Percentiles rank a stretch among this genome's conserved stretches.
These are phyloP conservation scores for Heliconius hewitsoni DNA, from an alignment of 1,140 invertebrate genomes.

Conservation along the genomic window DNA sequence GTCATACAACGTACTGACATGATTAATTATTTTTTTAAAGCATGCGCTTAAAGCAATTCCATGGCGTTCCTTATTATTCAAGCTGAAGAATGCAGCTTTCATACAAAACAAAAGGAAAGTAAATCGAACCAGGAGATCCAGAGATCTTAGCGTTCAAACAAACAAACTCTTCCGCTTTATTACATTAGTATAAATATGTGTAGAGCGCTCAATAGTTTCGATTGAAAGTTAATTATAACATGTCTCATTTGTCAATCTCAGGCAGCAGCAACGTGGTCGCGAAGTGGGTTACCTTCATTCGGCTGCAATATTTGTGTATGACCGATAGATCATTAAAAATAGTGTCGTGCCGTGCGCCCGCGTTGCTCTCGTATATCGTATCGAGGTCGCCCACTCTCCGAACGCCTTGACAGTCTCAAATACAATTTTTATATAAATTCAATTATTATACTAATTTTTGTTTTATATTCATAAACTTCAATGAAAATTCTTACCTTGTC, in stretches of 20 bases:
- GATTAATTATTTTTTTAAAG: no score
- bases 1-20: no score
- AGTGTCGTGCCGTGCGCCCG: slow-evolving; percentile 14
- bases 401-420: slow-evolving; percentile 15
- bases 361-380: not conserved
- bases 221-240: not conserved
- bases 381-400: slow-evolving; percentile 27
- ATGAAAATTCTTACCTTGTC: no score
- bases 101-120: no score
- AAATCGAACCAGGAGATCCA: no score
- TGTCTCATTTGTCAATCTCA: not conserved
- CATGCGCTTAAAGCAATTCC: no score
- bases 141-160: no score
- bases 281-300: slow-evolving; percentile 7
- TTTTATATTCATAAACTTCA: no score
- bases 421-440: not conserved
- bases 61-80: no score
- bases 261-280: not conserved
- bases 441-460: not conserved
- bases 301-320: slow-evolving; percentile 5
- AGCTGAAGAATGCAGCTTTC: no score
- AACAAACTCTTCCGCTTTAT: no score
- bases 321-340: slow-evolving; percentile 20
- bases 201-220: no score
- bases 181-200: not conserved